Evolutionary conservation across 2,113 vertebrate species (phyloP), one percentile per base, ranked within the genome.

Genomic region (Bubo blakistoni): DNA sequence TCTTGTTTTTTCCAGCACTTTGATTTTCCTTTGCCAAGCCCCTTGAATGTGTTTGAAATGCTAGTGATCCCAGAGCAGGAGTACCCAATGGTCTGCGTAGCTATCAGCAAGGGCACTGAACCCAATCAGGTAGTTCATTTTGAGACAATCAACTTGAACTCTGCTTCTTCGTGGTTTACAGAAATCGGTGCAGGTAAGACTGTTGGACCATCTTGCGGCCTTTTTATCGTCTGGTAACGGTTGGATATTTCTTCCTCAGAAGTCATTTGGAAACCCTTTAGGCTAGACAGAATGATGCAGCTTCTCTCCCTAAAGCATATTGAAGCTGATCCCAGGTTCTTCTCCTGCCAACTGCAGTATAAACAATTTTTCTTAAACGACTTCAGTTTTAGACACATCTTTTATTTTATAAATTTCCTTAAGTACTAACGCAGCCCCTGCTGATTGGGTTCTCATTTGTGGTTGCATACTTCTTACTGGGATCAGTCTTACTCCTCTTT

Each of bases 141-240:
- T 52, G 99, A 99, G 98, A 99, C 99, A 97, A 99, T 99, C 98
- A 99, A 99, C 98, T 98, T 99, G 94, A 99, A 99, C 98, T 99
- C 99, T 22, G 99, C 99, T 47, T 99, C 99, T 32, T 99, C 99
- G 4, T 99, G 99, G 99, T 99, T 99, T 98, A 99, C 99, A 18
- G 99, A 99, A 90, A 99, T 99, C 4, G 99, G 98, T 89, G 98
- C 98, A 96, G 98, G 99, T 99, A 92, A 97, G 98, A 4, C 22
- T 19, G 1, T 4, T 2, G 21, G 1, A 4, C 6, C 9, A 0
- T 15, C 46, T 6, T 3, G 5, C 11, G 5, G 4, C 47, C 6
- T 0, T 1, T 30, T 2, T 13, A 1, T 3, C 22, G 5, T 1
- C 20, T 46, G 82, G 73, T 14, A 14, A 13, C 46, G 54, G 26